Percentiles rank a stretch among this genome's conserved stretches.
These are phyloP conservation scores for Nemapogon koenigi DNA, from an alignment of 2,888 invertebrate species.

Conservation along the genomic window DNA sequence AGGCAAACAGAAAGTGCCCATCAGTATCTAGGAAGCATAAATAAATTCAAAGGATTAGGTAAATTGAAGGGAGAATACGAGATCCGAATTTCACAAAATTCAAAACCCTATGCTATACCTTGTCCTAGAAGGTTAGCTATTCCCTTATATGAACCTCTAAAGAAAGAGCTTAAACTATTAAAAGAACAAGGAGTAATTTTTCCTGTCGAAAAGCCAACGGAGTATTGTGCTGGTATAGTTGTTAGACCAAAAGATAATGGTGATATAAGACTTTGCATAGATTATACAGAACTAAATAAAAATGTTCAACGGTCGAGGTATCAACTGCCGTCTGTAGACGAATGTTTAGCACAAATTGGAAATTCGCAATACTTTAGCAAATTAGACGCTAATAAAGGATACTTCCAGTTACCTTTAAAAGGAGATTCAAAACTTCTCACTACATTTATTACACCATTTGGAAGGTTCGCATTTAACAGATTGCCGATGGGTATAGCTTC, in stretches of 20 bases:
- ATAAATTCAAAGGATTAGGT: too few species aligned
- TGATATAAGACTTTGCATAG: constrained; percentile 7
- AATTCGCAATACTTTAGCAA: constrained; percentile 10
- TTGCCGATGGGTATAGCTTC: constrained; percentile 14
- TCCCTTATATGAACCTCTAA: neutral
- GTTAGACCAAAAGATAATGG: constrained; percentile 7
- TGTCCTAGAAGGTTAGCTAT: neutral
- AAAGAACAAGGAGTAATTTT: neutral
- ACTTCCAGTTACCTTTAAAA: constrained; percentile 11
- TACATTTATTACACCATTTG: constrained; percentile 16
- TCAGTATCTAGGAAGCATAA: too few species aligned
- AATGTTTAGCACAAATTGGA: constrained; percentile 6
- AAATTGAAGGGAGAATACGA: too few species aligned
- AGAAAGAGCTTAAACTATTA: neutral
- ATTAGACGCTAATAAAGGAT: constrained; percentile 15
- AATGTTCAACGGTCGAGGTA: constrained; percentile 4
- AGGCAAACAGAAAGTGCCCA: too few species aligned
- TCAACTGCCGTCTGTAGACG: constrained; percentile 7
- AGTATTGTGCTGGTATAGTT: constrained; percentile 7
- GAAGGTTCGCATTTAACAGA: constrained; percentile 15
- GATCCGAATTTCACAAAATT: too few species aligned
- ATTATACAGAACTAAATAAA: constrained; percentile 11
- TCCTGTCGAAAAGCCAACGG: constrained; percentile 9
- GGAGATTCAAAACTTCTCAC: constrained; percentile 12
- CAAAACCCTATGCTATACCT: constrained; percentile 6